A percentile compares a stretch with the other conserved stretches of the same genome.
Conservation (phyloP, 1,140 invertebrate genomes). For the Psix sp. region DNA sequence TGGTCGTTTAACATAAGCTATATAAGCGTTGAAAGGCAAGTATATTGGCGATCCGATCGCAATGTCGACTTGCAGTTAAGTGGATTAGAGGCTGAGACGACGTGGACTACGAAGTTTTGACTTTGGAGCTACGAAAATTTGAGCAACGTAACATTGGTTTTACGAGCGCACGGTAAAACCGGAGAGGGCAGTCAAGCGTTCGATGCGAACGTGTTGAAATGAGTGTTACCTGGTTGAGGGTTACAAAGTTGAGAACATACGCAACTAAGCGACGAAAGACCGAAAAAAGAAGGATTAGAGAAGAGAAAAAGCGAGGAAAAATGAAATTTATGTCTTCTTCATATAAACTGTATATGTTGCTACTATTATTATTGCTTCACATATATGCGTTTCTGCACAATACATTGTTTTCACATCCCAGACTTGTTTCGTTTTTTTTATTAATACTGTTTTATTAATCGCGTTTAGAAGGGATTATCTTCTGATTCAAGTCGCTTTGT, state of each 20-base stretch:
- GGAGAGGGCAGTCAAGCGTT: constrained; percentile 40
- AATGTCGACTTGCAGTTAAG: constrained; percentile 36
- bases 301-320: not conserved
- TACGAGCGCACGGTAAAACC: constrained; percentile 55
- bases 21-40: constrained; percentile 37
- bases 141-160: constrained; percentile 55
- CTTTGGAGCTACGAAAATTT: constrained; percentile 38
- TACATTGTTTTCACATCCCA: constrained; percentile 5
- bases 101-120: not conserved
- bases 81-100: constrained; percentile 54
- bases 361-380: constrained; percentile 1
- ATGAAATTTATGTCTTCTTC: too few species aligned
- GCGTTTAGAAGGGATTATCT: too few species aligned
- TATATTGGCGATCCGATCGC: constrained; percentile 34
- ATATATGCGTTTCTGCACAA: not conserved
- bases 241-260: constrained; percentile 28
- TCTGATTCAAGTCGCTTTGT: too few species aligned
- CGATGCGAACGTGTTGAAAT: constrained; percentile 46
- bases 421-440: not conserved
- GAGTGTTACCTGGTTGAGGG: constrained; percentile 41
- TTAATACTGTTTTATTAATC: too few species aligned
- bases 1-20: constrained; percentile 26
- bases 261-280: constrained; percentile 43
- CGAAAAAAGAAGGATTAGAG: constrained; percentile 1
- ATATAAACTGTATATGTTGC: constrained; percentile 15